phyloP scores from a whole-genome alignment of 2,113 vertebrate species.

The Prolemur simus region DNA sequence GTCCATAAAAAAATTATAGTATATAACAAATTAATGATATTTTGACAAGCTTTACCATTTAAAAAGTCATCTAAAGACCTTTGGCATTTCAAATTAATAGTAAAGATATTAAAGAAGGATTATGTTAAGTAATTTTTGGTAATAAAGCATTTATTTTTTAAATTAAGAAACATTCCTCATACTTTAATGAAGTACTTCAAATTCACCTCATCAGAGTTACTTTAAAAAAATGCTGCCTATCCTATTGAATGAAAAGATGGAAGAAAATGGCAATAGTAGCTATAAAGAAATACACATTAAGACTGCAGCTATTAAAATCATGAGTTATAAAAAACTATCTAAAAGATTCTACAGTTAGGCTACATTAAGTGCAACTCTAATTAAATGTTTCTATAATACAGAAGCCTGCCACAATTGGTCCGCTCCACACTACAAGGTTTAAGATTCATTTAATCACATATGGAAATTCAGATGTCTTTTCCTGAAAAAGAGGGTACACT shows the following conservation, averaged over 20 bases:
- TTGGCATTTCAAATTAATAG: neutral
- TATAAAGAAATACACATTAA: neutral
- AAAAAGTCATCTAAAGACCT: constrained; percentile 19
- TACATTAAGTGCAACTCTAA: constrained; percentile 6
- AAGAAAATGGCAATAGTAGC: neutral
- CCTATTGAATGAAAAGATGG: neutral
- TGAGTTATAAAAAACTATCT: constrained; percentile 1
- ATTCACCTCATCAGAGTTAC: neutral
- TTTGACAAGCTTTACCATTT: neutral
- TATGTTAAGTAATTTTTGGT: neutral
- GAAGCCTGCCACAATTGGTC: neutral
- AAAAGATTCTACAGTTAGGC: neutral
- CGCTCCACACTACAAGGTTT: neutral
- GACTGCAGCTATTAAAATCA: neutral
- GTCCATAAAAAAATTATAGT: neutral
- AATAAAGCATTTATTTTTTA: neutral
- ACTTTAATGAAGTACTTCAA: constrained; percentile 35
- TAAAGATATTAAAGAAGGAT: neutral
- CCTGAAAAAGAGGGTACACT: neutral
- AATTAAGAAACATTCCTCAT: neutral
- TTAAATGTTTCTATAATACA: constrained; percentile 1
- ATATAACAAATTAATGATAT: neutral
- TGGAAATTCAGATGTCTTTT: constrained; percentile 5
- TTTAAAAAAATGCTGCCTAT: neutral
- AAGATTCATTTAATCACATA: neutral